Conservation (phyloP, 2,888 invertebrate species). For the Loripinus fragilis region DNA sequence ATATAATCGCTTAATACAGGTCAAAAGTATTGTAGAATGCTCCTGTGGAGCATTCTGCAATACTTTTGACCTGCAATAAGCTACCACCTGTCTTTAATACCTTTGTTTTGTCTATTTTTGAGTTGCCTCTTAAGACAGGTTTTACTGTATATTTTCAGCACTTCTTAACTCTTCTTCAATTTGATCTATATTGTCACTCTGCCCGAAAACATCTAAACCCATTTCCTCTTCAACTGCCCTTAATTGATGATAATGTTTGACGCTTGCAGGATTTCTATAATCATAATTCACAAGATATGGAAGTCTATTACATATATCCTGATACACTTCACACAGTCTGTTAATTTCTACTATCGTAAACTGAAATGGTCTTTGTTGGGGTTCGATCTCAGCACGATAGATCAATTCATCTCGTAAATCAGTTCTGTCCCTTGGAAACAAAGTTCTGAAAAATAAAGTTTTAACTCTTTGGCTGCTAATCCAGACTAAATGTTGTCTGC, state of each 20-base stretch:
- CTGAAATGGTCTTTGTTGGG: slow-evolving; percentile 88
- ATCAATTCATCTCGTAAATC: slow-evolving; percentile 89
- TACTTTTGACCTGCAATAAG: no score
- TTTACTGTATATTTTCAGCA: not conserved
- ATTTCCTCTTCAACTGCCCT: slow-evolving; percentile 34
- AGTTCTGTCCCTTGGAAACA: slow-evolving; percentile 90
- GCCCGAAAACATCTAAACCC: not conserved
- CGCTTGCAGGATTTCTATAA: slow-evolving; percentile 85
- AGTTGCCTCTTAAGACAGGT: no score
- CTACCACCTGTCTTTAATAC: no score
- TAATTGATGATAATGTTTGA: slow-evolving; percentile 27
- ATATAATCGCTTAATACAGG: no score
- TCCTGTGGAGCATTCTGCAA: no score
- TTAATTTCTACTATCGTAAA: slow-evolving; percentile 91
- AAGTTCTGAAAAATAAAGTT: slow-evolving; percentile 83
- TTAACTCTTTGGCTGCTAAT: not conserved
- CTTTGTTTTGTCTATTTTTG: no score
- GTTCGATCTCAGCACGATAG: slow-evolving; percentile 89
- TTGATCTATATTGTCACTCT: not conserved
- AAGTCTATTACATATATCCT: slow-evolving; percentile 86
- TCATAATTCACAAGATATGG: slow-evolving; percentile 86
- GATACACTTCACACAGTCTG: slow-evolving; percentile 91
- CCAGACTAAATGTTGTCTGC: no score
- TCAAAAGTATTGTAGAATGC: no score
- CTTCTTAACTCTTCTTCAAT: slow-evolving; percentile 3